Base-by-base conservation (phyloP, 2,888 invertebrate species). In the Pterostichus madidus region DNA sequence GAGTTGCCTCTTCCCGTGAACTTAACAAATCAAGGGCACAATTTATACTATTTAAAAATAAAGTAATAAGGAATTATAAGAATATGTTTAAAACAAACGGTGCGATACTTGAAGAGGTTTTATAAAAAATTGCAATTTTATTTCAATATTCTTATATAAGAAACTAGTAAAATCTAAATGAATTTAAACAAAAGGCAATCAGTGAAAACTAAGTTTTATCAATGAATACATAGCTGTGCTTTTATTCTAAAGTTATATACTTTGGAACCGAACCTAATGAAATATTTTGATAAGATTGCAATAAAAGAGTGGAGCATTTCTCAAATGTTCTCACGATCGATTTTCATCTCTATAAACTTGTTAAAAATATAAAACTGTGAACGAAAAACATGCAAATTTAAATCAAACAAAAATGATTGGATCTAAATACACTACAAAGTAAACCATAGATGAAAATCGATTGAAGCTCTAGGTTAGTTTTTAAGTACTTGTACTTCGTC, bases 251-350 rank as follows among this genome's bases (percentile, higher is more conserved):
- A 87, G 84, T 86, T 86, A 84, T 84, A 85, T 85, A 85, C 85
- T 84, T 82, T 84, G 46, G 75, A 84, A 84, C 83, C 85, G 86
- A 86, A 87, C 86, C 87, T 86, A 87, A 86, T 49, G 52, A 87
- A 87, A 88, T 90, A 89, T 90, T 89, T 89, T 89, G 89, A 89
- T 89, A 89, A 89, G 87, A 88, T 88, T 89, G 89, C 89, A 89
- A 90, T 89, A 89, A 89, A 87, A 86, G 85, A 84, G 35, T 56
- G 56, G 77, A 77, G 35, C 49, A 53, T 75, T 75, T 15, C 5
- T 49, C 11, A 31, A 64, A 49, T 75, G 49, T 52, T 75, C 75
- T 31, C 10, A 6, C 56, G 77, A 53, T 35, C 31, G 77, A 77
- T 77, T 77, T 56, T 77, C 77, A 77, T 77, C 53, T 77, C 13